Conservation (phyloP, 2,888 invertebrate species). For the Subacronicta megacephala region DNA sequence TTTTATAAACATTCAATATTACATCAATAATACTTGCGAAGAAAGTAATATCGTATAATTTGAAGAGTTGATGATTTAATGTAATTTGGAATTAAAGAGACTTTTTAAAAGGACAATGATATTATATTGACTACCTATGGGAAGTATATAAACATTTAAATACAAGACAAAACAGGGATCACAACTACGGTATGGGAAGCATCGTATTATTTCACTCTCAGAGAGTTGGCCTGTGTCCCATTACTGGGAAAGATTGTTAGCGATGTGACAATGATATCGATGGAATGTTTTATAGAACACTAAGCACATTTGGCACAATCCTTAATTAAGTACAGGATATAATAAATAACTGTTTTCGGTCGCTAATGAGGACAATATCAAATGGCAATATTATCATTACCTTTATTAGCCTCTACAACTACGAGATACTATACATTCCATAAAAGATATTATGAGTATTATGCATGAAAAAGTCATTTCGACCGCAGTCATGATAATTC, state of each 20-base stretch:
- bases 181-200: neutral
- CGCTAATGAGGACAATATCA: slow-evolving; percentile 27
- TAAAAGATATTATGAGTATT: slow-evolving; percentile 25
- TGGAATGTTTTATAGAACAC: slow-evolving; percentile 39
- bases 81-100: slow-evolving; percentile 26
- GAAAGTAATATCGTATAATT: slow-evolving; percentile 17
- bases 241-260: slow-evolving; percentile 15
- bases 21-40: slow-evolving; percentile 24
- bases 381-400: slow-evolving; percentile 2
- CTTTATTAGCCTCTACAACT: slow-evolving; percentile 10
- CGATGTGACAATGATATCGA: slow-evolving; percentile 9
- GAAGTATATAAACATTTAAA: too few relatives aligned
- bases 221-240: neutral
- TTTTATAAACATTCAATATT: slow-evolving; percentile 39
- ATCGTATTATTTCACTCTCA: neutral
- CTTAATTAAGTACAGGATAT: slow-evolving; percentile 35
- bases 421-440: slow-evolving; percentile 3
- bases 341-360: slow-evolving; percentile 25
- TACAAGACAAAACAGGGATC: neutral
- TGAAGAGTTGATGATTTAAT: slow-evolving; percentile 1
- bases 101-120: neutral
- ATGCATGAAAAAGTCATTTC: slow-evolving; percentile 3
- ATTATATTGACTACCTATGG: too few relatives aligned
- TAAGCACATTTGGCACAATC: slow-evolving; percentile 43
- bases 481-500: slow-evolving; percentile 7